Evolutionary conservation across 2,888 invertebrate species (phyloP).

Genomic region (Vanessa cardui): DNA sequence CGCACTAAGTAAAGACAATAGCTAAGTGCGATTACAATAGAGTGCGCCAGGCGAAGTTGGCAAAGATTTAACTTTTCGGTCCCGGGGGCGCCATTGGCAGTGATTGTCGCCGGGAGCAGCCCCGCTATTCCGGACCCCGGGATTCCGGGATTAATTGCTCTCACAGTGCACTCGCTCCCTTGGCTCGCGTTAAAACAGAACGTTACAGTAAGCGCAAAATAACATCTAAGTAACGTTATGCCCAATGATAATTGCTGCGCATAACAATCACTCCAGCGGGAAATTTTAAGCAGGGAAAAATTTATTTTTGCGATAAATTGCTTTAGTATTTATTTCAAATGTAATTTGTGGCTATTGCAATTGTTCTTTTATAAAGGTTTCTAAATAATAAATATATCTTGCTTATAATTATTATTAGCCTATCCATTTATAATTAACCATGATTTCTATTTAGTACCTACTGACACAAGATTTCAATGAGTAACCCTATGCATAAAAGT

Average conservation of each 20-base stretch:
- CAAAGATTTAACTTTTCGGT: slow-evolving; percentile 78
- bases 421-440: no score
- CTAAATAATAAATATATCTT: no score
- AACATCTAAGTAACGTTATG: slow-evolving; percentile 74
- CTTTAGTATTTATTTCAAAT: neutral
- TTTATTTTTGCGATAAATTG: neutral
- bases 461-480: no score
- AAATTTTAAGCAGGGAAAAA: neutral
- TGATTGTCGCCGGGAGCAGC: slow-evolving; percentile 76
- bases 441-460: no score
- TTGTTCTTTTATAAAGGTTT: no score
- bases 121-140: slow-evolving; percentile 44
- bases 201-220: slow-evolving; percentile 72
- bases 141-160: slow-evolving; percentile 72
- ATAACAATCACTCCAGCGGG: slow-evolving; percentile 27
- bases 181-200: slow-evolving; percentile 69
- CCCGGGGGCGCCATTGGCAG: slow-evolving; percentile 72
- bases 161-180: slow-evolving; percentile 70
- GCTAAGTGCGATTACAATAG: slow-evolving; percentile 52
- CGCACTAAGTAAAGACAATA: slow-evolving; percentile 44
- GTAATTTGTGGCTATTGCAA: neutral
- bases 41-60: slow-evolving; percentile 56
- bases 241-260: slow-evolving; percentile 63
- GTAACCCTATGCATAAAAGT: no score
- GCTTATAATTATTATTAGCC: no score